A percentile compares a stretch with the other conserved stretches of the same genome.
Conservation (phyloP, 2,888 invertebrate species). For the Seira musarum region DNA sequence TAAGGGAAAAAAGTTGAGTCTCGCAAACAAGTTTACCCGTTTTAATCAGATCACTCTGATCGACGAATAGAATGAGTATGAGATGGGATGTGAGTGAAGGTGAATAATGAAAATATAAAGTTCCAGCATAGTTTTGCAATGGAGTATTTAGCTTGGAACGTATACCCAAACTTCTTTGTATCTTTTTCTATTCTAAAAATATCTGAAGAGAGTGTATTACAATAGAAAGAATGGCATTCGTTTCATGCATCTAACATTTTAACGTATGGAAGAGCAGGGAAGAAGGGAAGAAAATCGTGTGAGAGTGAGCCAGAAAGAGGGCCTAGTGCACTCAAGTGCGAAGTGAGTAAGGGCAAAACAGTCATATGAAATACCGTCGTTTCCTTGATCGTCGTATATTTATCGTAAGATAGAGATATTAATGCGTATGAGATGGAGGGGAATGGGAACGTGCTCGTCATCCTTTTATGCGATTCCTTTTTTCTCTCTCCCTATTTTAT, state of each 20-base stretch:
- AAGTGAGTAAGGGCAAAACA: constrained; percentile 53
- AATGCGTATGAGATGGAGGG: constrained; percentile 24
- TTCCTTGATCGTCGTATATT: constrained; percentile 27
- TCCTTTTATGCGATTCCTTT: constrained; percentile 57
- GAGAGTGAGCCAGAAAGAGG: constrained; percentile 18
- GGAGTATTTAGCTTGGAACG: not conserved
- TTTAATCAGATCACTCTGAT: constrained; percentile 8
- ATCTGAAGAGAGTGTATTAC: not conserved
- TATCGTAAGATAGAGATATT: constrained; percentile 36
- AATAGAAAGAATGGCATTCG: not conserved
- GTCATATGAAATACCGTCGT: constrained; percentile 41
- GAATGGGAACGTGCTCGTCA: constrained; percentile 64
- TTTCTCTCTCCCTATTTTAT: not conserved
- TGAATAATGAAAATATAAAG: not conserved
- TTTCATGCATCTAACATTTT: not conserved
- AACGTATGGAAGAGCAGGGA: not conserved
- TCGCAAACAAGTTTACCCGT: not conserved
- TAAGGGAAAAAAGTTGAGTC: not conserved
- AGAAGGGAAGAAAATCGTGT: not conserved
- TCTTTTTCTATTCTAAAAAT: not conserved
- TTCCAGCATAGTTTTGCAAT: not conserved
- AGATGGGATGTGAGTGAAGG: not conserved
- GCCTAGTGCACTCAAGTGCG: constrained; percentile 57
- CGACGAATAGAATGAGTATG: not conserved
- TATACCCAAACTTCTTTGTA: not conserved